phyloP scores from a whole-genome alignment of 2,113 vertebrate species.

The Pedetes capensis region DNA sequence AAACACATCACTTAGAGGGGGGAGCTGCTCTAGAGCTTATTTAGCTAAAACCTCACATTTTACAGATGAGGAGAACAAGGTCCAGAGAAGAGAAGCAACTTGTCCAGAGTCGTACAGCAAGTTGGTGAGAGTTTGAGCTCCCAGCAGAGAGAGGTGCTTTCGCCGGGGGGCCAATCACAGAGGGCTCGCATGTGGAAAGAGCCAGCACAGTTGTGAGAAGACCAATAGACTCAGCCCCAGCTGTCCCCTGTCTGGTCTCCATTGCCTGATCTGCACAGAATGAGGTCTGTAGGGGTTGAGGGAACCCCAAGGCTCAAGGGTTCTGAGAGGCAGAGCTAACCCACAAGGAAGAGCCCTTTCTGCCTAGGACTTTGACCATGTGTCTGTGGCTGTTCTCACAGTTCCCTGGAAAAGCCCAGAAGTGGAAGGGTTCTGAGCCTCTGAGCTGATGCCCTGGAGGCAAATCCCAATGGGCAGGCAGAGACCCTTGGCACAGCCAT shows the following conservation, averaged over 20 bases:
- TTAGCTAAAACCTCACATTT: neutral
- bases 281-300: rapidly evolving
- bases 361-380: neutral
- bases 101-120: neutral
- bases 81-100: neutral
- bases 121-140: neutral
- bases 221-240: neutral
- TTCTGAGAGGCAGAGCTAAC: neutral
- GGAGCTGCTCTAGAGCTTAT: neutral
- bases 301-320: neutral
- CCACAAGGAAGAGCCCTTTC: neutral
- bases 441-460: neutral
- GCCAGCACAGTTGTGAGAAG: neutral
- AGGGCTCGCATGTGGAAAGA: neutral
- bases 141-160: neutral
- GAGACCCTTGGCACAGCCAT: neutral
- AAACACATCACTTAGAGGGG: neutral
- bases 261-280: neutral
- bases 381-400: neutral
- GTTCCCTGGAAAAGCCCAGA: neutral
- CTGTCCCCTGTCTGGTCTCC: neutral
- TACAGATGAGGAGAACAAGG: neutral
- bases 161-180: neutral
- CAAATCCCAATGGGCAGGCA: neutral
- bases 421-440: neutral